Evolutionary conservation across 2,113 vertebrate genomes (phyloP).

Genomic region (Rhinopithecus roxellana): DNA sequence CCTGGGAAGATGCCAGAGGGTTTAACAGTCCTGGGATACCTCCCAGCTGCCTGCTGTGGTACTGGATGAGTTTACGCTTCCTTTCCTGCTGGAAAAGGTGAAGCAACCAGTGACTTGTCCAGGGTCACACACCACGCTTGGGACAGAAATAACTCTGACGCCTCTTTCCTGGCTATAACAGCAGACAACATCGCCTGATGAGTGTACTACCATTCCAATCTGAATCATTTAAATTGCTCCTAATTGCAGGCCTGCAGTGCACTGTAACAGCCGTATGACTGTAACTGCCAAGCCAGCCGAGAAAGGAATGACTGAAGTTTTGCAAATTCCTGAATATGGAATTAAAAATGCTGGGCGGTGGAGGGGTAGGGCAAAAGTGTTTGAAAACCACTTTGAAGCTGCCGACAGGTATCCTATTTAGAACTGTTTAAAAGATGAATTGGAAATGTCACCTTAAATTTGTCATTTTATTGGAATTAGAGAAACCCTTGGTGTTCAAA

Average conservation of each 20-base stretch:
- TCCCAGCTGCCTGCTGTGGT: neutral
- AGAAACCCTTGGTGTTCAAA: neutral
- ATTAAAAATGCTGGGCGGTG: neutral
- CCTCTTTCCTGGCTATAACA: constrained; percentile 25
- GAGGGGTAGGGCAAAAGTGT: neutral
- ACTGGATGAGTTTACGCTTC: neutral
- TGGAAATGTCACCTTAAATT: neutral
- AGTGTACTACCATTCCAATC: constrained; percentile 44
- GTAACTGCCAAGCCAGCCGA: neutral
- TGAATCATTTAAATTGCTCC: constrained; percentile 69
- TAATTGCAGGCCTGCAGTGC: constrained; percentile 55
- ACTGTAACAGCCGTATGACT: constrained; percentile 61
- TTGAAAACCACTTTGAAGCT: neutral
- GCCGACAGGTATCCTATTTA: neutral
- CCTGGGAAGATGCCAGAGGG: neutral
- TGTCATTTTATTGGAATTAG: neutral
- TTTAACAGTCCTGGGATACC: neutral
- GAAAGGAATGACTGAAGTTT: neutral
- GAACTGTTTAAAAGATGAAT: neutral
- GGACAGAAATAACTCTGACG: constrained; percentile 69
- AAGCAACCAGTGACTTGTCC: constrained; percentile 38
- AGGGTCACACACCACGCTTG: constrained; percentile 56
- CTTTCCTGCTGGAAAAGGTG: constrained; percentile 19
- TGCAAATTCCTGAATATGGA: neutral
- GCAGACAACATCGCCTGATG: constrained; percentile 39